Evolutionary conservation across 2,113 vertebrate species (phyloP).

Genomic region (Pterocles orientalis): DNA sequence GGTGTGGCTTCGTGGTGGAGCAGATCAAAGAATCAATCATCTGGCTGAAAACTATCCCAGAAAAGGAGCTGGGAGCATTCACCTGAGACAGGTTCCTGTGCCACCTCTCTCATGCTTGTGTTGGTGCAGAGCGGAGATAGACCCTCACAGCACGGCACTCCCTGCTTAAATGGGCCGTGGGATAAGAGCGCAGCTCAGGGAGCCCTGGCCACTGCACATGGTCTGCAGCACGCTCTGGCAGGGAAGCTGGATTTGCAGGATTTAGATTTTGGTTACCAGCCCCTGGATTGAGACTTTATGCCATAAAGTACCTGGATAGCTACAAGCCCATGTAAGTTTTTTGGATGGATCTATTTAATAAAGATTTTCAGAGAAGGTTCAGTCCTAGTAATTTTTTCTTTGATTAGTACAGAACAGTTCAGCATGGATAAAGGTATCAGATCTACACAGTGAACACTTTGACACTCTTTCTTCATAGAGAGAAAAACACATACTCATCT

Average conservation of each 20-base stretch:
- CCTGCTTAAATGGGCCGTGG: accelerated
- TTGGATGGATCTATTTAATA: neutral
- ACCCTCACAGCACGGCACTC: neutral
- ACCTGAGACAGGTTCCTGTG: neutral
- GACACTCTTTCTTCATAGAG: neutral
- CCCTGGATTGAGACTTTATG: neutral
- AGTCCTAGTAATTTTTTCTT: neutral
- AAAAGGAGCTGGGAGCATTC: neutral
- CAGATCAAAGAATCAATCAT: neutral
- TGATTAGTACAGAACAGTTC: neutral
- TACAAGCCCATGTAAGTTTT: neutral
- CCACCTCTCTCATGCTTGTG: neutral
- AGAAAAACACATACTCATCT: neutral
- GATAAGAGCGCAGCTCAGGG: accelerated
- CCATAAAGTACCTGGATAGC: neutral
- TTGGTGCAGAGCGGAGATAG: neutral
- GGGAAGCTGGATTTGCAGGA: neutral
- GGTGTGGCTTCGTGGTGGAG: neutral
- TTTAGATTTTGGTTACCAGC: neutral
- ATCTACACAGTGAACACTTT: neutral
- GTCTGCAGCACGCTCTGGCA: accelerated
- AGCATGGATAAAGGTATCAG: neutral
- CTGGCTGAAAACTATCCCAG: neutral
- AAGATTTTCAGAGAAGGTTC: neutral
- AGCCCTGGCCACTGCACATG: neutral